A percentile compares a stretch with the other conserved stretches of the same genome.
phyloP scores from a whole-genome alignment of 2,888 invertebrate species.

The Calephelis perditalis region DNA sequence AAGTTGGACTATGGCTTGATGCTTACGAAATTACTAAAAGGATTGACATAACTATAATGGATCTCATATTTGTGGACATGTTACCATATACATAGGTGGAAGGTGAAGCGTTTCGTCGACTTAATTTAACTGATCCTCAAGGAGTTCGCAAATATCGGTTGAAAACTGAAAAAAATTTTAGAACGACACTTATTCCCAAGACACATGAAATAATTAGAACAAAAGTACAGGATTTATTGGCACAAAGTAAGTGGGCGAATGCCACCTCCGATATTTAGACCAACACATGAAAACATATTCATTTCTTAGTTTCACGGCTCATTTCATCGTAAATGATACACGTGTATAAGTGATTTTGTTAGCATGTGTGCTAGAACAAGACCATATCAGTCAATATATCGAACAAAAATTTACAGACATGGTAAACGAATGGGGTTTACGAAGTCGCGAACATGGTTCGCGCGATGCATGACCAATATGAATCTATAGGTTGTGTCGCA shows the following conservation, averaged over 20 bases:
- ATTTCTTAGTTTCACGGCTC: conserved; percentile 28
- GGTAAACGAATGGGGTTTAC: conserved; percentile 19
- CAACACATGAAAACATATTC: conserved; percentile 27
- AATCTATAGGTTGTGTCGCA: conserved; percentile 10
- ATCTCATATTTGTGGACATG: too few relatives aligned
- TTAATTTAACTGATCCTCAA: too few relatives aligned
- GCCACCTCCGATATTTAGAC: conserved; percentile 26
- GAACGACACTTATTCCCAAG: too few relatives aligned
- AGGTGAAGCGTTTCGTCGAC: too few relatives aligned
- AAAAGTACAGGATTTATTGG: conserved; percentile 21
- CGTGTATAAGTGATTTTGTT: conserved; percentile 25
- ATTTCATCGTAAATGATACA: conserved; percentile 23
- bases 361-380: conserved; percentile 24
- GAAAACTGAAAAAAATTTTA: too few relatives aligned
- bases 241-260: conserved; percentile 27
- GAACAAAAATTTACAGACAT: conserved; percentile 20
- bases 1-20: too few relatives aligned
- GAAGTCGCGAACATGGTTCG: conserved; percentile 16
- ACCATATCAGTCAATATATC: conserved; percentile 21
- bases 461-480: conserved; percentile 8
- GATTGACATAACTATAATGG: too few relatives aligned
- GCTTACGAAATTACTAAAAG: too few relatives aligned
- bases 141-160: too few relatives aligned
- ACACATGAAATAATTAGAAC: too few relatives aligned
- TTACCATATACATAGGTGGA: too few relatives aligned